Evolutionary conservation across 2,113 vertebrate genomes (phyloP).

Genomic region (Sapayoa aenigma): DNA sequence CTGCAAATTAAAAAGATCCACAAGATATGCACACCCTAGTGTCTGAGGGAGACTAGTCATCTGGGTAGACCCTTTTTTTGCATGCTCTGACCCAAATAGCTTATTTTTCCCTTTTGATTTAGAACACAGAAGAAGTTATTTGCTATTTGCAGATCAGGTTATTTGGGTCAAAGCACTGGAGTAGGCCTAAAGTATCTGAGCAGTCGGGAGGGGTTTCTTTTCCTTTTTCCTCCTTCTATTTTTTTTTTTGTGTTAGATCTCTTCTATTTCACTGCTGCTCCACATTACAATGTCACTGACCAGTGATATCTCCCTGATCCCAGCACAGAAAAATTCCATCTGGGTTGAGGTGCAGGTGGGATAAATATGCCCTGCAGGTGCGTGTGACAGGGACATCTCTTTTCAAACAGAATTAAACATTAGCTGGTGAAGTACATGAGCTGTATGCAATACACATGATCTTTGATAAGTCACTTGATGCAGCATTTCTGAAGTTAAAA

Average conservation of each 20-base stretch:
- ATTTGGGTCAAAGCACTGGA: constrained; percentile 62
- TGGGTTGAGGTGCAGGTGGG: neutral
- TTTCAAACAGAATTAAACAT: constrained; percentile 29
- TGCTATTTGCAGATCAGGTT: constrained; percentile 64
- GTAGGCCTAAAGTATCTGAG: neutral
- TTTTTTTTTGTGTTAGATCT: neutral
- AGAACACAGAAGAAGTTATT: constrained; percentile 53
- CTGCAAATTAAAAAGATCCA: constrained; percentile 62
- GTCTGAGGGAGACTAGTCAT: constrained; percentile 53
- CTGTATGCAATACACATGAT: neutral
- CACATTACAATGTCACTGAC: neutral
- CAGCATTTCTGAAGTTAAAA: neutral
- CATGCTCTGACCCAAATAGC: constrained; percentile 59
- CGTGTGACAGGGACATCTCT: neutral
- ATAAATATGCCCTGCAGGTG: neutral
- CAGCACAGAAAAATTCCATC: neutral
- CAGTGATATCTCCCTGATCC: neutral
- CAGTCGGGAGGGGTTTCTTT: rapidly evolving
- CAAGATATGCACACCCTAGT: constrained; percentile 38
- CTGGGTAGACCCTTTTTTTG: constrained; percentile 29
- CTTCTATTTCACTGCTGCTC: constrained; percentile 26
- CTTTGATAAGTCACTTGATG: neutral
- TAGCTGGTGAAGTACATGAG: neutral
- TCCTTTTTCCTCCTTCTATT: neutral
- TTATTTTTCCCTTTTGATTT: constrained; percentile 60